Base-by-base conservation (phyloP, 2,797 vertebrate genomes). In the Anabas testudineus region DNA sequence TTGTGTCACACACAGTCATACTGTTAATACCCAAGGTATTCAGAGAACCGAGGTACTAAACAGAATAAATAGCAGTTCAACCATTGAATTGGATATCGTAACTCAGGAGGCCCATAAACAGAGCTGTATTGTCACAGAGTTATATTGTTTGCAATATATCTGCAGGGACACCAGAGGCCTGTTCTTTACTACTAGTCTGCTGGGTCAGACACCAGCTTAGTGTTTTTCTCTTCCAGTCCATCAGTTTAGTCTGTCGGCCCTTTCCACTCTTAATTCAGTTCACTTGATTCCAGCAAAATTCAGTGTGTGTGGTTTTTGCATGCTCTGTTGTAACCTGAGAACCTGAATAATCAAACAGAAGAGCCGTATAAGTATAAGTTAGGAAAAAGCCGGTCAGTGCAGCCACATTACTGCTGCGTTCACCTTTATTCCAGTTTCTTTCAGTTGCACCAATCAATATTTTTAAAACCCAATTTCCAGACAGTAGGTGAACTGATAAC, bases 61-160 rank as follows among this genome's bases (percentile, higher is more conserved):
- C 48, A 54, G 54, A 51, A 49, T 15, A 36, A 60, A 43, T 13
- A 51, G 26, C 51, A n/a, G 36, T 54, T 6, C 47, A 47, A 10
- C 52, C 51, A 22, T 48, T 51, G 2, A 52, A 10, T n/a, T 34
- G 60, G 28, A 54, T 61, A 47, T 54, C 9, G 1, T 83, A 75
- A 79, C 51, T 80, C 8, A 32, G 32, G 7, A 10, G 47, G 37
- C 21, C 45, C 48, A 61, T 60, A 63, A 75, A 69, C 45, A 63
- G 45, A 46, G 43, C 21, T 46, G 48, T n/a, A 6, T 8, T 71
- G 67, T 70, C 60, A 67, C 42, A 65, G 53, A 62, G 57, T 42
- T 72, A 53, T 21, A 45, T 32, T 46, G 55, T 58, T 78, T 60
- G 66, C 49, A 43, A 12, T 69, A 55, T 63, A 52, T 70, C 32